Evolutionary conservation across 2,888 invertebrate genomes (phyloP).

Genomic region (Parasteatoda lunata): DNA sequence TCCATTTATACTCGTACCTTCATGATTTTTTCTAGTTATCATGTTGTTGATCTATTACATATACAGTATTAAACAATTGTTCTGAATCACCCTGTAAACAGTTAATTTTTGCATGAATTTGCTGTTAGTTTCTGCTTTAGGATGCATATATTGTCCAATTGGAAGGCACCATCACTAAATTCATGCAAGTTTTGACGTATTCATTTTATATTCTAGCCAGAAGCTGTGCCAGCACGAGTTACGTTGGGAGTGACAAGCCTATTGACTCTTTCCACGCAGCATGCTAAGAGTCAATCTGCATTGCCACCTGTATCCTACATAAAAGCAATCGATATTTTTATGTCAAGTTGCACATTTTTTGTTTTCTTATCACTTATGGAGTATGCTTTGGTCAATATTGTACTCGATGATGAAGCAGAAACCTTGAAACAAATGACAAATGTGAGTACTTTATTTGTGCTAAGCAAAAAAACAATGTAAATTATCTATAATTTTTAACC

Average conservation of each 20-base stretch:
- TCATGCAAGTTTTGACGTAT: too few species aligned
- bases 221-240: constrained; percentile 67
- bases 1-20: too few species aligned
- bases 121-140: too few species aligned
- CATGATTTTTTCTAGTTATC: too few species aligned
- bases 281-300: constrained; percentile 94
- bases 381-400: constrained; percentile 76
- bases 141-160: too few species aligned
- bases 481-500: too few species aligned
- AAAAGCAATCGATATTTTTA: constrained; percentile 78
- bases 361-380: constrained; percentile 76
- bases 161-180: too few species aligned
- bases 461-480: too few species aligned
- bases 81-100: too few species aligned
- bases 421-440: constrained; percentile 38
- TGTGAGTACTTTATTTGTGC: constrained; percentile 22
- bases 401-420: constrained; percentile 78
- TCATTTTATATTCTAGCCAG: constrained; percentile 75
- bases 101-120: too few species aligned
- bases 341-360: constrained; percentile 76
- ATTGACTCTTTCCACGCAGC: constrained; percentile 88
- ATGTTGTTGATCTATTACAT: too few species aligned
- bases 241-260: constrained; percentile 70
- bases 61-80: too few species aligned
- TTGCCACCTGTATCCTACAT: constrained; percentile 94